Conservation (phyloP, 2,113 vertebrate species). For the Gnathochromis pfefferi region DNA sequence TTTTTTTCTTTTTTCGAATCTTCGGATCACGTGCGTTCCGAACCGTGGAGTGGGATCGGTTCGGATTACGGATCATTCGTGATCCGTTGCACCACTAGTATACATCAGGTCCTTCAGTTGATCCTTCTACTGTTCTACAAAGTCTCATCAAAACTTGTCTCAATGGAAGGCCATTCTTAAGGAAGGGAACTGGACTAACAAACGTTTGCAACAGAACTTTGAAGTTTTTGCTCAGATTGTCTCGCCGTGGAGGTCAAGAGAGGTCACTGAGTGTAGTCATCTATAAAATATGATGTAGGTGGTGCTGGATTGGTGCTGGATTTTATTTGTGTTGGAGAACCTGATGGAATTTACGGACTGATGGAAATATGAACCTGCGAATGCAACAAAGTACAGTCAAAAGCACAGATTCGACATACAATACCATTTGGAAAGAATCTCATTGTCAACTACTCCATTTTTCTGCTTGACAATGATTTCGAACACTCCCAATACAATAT, state of each 20-base stretch:
- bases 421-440: background rate
- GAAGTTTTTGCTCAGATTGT: background rate
- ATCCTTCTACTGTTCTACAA: background rate
- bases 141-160: background rate
- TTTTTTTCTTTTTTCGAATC: background rate
- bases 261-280: background rate
- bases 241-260: background rate
- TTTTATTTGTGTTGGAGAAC: background rate
- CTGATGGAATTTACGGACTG: background rate
- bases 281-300: background rate
- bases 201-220: background rate
- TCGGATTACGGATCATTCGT: background rate
- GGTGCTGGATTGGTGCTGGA: background rate
- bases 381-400: background rate
- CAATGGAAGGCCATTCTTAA: background rate
- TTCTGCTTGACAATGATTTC: background rate
- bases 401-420: background rate
- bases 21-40: accelerated
- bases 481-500: background rate
- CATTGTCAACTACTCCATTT: background rate
- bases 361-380: background rate
- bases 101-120: background rate
- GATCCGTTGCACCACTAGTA: background rate
- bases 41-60: background rate
- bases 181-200: background rate